A percentile compares a stretch with the other conserved stretches of the same genome.
These are phyloP conservation scores for Matsumurasca onukii DNA, from an alignment of 1,140 invertebrate genomes.

Conservation along the genomic window DNA sequence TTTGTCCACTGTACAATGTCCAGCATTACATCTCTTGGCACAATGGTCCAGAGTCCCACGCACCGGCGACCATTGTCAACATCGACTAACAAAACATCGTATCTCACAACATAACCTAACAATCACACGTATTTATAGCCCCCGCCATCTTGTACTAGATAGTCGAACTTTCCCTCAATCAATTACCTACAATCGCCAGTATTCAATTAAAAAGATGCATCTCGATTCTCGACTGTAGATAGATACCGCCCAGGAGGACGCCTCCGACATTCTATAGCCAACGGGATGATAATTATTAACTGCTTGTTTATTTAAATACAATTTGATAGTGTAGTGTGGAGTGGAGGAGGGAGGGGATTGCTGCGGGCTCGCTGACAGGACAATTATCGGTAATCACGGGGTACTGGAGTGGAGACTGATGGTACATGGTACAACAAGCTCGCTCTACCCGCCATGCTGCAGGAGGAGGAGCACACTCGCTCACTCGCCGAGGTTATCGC, in stretches of 20 bases:
- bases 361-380: not conserved
- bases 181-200: not conserved
- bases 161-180: not conserved
- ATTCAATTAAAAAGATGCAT: not conserved
- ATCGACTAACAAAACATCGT: not conserved
- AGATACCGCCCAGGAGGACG: not conserved
- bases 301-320: not conserved
- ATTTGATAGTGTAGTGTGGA: not conserved
- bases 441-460: not conserved
- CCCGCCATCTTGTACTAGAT: not conserved
- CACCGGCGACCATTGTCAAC: not conserved
- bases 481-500: not conserved
- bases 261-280: not conserved
- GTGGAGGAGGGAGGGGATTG: not conserved
- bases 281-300: not conserved
- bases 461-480: not conserved
- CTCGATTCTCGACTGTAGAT: not conserved
- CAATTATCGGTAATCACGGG: not conserved
- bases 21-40: too few relatives aligned
- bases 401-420: not conserved
- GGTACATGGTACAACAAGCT: not conserved
- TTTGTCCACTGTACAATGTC: too few relatives aligned
- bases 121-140: not conserved
- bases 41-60: too few relatives aligned
- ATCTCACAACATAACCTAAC: not conserved